Conservation (phyloP, 2,888 invertebrate genomes). For the Nomada flava region DNA sequence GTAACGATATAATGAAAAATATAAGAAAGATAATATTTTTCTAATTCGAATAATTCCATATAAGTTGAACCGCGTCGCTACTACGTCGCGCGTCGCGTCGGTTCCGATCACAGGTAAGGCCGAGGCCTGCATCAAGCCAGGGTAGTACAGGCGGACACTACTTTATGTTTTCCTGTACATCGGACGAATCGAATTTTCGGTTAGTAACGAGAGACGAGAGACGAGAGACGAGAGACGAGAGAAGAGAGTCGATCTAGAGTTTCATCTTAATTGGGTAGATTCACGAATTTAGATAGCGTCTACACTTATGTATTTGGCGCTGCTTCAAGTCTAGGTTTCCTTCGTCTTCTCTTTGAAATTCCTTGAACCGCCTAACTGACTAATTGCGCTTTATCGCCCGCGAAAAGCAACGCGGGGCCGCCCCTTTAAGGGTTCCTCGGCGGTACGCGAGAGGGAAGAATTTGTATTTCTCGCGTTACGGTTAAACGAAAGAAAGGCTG, state of each 20-base stretch:
- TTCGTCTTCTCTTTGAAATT: slow-evolving; percentile 12
- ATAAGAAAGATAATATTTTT: too few species aligned
- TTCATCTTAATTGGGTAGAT: slow-evolving; percentile 66
- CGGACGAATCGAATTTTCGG: slow-evolving; percentile 14
- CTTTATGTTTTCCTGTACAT: slow-evolving; percentile 5
- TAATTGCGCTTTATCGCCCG: neutral
- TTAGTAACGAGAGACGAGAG: neutral
- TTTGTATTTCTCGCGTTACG: slow-evolving; percentile 6
- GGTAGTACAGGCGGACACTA: neutral
- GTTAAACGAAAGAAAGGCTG: neutral
- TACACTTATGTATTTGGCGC: slow-evolving; percentile 41
- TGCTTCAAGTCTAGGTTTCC: slow-evolving; percentile 4
- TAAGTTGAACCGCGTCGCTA: too few species aligned
- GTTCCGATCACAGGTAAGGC: too few species aligned
- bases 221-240: too few species aligned
- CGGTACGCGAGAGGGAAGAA: neutral
- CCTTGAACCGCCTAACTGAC: neutral
- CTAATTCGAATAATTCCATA: too few species aligned
- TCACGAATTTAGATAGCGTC: slow-evolving; percentile 67
- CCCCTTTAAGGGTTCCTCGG: neutral
- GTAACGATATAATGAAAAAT: too few species aligned
- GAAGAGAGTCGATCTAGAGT: slow-evolving; percentile 52
- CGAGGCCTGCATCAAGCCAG: too few species aligned
- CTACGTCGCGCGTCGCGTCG: too few species aligned
- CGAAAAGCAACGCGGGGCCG: neutral